Evolutionary conservation across 2,113 vertebrate genomes (phyloP), one percentile per base, ranked within the genome.

Genomic region (Carassius gibelio): DNA sequence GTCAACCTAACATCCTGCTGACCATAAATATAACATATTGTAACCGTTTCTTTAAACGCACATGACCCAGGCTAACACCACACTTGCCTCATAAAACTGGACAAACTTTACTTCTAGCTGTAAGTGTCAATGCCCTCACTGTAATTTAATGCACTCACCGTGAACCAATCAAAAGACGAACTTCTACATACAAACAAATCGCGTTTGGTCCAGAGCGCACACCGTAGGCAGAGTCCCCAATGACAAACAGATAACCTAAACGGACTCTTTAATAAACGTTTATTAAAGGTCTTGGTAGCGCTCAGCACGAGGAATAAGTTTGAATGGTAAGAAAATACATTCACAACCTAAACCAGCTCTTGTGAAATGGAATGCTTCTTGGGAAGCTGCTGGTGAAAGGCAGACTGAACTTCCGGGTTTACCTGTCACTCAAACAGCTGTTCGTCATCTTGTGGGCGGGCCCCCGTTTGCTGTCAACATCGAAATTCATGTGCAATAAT

Each of bases 91-190:
- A 8, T 3, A 69, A 69, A 69, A 68, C 30, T 19, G 1, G 30
- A 34, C 14, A 68, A 19, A 34, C 30, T 19, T 68, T 68, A 68
- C 15, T 5, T 45, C 2, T 36, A 17, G 48, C 45, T 55, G 8
- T 75, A 1, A 36, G 34, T 59, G 52, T 19, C 2, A 75, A 26
- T 45, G n/a, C 21, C 64, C 38, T 26, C 3, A 3, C 14, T 38
- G 55, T 36, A 9, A 3, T 30, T 21, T 30, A 30, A 30, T 30
- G 26, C 26, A 23, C 34, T 61, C 8, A 19, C 21, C 66, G 6
- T 59, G 45, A 82, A 8, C 81, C 81, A 82, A 82, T 72, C 48
- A 82, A 50, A 50, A 71, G 62, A 38, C 10, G 64, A 57, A 10
- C 26, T 82, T 38, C 11, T 26, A 17, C 3, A n/a, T n/a, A 7